These are phyloP conservation scores for Conops quadrifasciatus DNA, from an alignment of 2,888 invertebrate species.

Conservation along the genomic window DNA sequence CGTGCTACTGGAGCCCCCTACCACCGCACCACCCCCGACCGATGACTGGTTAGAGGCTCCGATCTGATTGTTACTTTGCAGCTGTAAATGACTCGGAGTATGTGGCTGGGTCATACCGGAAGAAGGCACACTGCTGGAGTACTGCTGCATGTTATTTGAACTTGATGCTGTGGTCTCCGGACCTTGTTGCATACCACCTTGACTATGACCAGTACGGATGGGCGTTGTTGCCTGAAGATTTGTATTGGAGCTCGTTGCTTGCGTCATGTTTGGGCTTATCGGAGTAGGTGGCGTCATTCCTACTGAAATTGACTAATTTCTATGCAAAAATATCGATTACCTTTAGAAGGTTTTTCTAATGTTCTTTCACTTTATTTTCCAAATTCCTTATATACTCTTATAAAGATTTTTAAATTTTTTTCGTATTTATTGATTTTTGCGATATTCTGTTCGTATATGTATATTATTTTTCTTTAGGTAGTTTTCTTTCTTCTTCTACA, in stretches of 20 bases:
- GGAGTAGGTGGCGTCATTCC: constrained; percentile 8
- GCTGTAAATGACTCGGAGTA: constrained; percentile 50
- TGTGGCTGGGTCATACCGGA: constrained; percentile 41
- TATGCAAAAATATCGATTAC: neutral
- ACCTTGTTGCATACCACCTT: constrained; percentile 41
- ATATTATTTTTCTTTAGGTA: neutral
- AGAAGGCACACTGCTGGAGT: constrained; percentile 53
- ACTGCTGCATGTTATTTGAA: constrained; percentile 41
- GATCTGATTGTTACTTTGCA: constrained; percentile 52
- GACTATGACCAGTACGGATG: constrained; percentile 51
- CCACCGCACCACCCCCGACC: constrained; percentile 48
- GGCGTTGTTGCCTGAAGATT: constrained; percentile 50
- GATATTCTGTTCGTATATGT: neutral
- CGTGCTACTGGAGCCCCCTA: constrained; percentile 54
- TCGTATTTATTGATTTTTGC: constrained; percentile 8
- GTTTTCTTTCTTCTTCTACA: neutral
- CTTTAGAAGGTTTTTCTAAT: neutral
- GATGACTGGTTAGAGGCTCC: constrained; percentile 56
- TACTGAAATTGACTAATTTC: neutral
- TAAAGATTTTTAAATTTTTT: neutral
- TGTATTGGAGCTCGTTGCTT: constrained; percentile 38
- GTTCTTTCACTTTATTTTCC: neutral
- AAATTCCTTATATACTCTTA: neutral
- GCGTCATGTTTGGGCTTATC: constrained; percentile 35
- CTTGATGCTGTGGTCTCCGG: constrained; percentile 31